A percentile compares a stretch with the other conserved stretches of the same genome.
Evolutionary conservation across 2,113 vertebrate genomes (phyloP).

Genomic region (Haemorhous mexicanus): DNA sequence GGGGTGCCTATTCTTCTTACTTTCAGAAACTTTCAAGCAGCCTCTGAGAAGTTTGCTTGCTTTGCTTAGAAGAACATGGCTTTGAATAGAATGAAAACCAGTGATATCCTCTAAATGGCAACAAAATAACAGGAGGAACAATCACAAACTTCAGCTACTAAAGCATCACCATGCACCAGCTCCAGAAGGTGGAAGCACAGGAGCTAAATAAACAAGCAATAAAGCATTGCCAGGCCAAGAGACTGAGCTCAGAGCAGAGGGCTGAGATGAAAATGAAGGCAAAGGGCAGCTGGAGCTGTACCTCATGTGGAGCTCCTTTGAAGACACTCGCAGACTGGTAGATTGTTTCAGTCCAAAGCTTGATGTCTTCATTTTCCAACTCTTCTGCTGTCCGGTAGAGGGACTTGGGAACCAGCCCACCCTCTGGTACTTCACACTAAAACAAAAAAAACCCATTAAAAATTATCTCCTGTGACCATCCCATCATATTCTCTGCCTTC

Average conservation of each 20-base stretch:
- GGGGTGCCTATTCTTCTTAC: neutral
- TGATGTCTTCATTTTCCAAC: conserved; percentile 89
- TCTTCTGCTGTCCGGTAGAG: conserved; percentile 92
- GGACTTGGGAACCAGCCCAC: conserved; percentile 90
- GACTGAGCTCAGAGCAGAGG: neutral
- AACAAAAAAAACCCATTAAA: neutral
- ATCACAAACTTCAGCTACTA: neutral
- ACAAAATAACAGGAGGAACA: neutral
- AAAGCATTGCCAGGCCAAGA: neutral
- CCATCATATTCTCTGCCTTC: neutral
- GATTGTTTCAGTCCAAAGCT: conserved; percentile 91
- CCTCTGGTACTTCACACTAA: conserved; percentile 94
- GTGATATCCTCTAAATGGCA: neutral
- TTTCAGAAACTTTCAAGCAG: neutral
- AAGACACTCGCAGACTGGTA: conserved; percentile 94
- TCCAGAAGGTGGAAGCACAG: neutral
- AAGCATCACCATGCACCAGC: neutral
- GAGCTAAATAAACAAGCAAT: neutral
- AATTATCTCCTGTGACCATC: neutral
- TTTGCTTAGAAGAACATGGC: neutral
- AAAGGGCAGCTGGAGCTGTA: conserved; percentile 1
- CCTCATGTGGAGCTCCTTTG: conserved; percentile 95
- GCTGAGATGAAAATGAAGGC: neutral
- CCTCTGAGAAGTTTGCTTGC: neutral
- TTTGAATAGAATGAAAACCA: neutral